Evolutionary conservation across 2,888 invertebrate genomes (phyloP).

Genomic region (Hypolimnas misippus): DNA sequence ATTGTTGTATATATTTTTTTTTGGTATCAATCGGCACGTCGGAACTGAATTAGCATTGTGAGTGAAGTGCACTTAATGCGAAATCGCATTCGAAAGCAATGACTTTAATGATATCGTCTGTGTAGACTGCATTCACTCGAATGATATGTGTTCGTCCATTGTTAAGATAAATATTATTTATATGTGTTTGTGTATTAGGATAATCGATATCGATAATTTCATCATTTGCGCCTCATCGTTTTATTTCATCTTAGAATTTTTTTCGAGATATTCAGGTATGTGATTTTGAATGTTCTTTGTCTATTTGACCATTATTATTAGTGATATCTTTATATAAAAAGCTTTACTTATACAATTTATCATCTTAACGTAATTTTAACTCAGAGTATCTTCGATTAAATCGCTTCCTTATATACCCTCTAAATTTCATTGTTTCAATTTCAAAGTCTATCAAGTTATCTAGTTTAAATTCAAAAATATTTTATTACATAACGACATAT

Average conservation of each 20-base stretch:
- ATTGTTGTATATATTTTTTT: not conserved
- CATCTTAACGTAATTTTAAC: constrained; percentile 45
- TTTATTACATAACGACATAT: constrained; percentile 65
- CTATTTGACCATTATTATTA: constrained; percentile 22
- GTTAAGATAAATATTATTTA: constrained; percentile 73
- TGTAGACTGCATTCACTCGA: constrained; percentile 82
- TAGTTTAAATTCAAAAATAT: constrained; percentile 67
- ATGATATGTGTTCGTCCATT: constrained; percentile 84
- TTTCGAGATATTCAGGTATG: constrained; percentile 16
- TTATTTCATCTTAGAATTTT: constrained; percentile 3
- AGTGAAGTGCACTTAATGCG: constrained; percentile 75
- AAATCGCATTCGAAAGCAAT: constrained; percentile 70
- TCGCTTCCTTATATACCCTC: constrained; percentile 42
- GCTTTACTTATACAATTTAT: constrained; percentile 43
- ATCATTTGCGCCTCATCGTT: constrained; percentile 26
- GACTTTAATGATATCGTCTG: constrained; percentile 70
- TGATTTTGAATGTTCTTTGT: constrained; percentile 24
- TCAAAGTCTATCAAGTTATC: constrained; percentile 80
- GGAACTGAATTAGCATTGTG: constrained; percentile 40
- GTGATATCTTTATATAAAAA: constrained; percentile 39
- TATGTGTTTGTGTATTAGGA: constrained; percentile 72
- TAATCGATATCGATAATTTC: constrained; percentile 27
- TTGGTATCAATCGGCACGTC: constrained; percentile 15
- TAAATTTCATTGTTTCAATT: constrained; percentile 56
- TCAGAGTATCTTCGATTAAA: constrained; percentile 55